Evolutionary conservation across 2,888 invertebrate species (phyloP).

Genomic region (Acleris holmiana): DNA sequence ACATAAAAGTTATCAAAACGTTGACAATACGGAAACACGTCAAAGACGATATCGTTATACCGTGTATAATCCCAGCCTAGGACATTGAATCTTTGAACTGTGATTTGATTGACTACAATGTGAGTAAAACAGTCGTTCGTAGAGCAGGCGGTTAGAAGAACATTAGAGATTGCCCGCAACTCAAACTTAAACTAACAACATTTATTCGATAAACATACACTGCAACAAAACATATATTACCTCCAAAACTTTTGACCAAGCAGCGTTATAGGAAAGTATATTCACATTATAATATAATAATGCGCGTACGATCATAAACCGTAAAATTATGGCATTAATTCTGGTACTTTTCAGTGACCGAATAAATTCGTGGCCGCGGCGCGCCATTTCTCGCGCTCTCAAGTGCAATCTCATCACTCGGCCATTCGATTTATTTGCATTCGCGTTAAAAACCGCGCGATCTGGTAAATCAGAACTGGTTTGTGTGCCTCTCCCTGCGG

Average conservation of each 20-base stretch:
- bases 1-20: too few relatives aligned
- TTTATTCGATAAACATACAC: too few relatives aligned
- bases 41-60: too few relatives aligned
- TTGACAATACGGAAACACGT: too few relatives aligned
- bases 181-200: too few relatives aligned
- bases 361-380: not conserved
- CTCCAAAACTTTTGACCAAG: too few relatives aligned
- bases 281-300: too few relatives aligned
- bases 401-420: conserved; percentile 72
- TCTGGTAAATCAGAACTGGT: conserved; percentile 81
- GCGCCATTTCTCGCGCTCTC: conserved; percentile 60
- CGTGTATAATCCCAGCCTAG: too few relatives aligned
- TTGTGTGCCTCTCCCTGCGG: conserved; percentile 61
- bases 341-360: not conserved
- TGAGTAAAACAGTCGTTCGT: not conserved
- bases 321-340: too few relatives aligned
- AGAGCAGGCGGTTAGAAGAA: not conserved
- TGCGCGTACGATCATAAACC: too few relatives aligned
- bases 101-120: conserved; percentile 3
- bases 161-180: not conserved
- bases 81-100: conserved; percentile 9
- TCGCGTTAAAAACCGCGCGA: conserved; percentile 78
- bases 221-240: too few relatives aligned
- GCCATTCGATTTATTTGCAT: conserved; percentile 75
- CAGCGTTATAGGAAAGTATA: too few relatives aligned